Evolutionary conservation across 2,113 vertebrate genomes (phyloP).

Genomic region (Alligator sinensis): DNA sequence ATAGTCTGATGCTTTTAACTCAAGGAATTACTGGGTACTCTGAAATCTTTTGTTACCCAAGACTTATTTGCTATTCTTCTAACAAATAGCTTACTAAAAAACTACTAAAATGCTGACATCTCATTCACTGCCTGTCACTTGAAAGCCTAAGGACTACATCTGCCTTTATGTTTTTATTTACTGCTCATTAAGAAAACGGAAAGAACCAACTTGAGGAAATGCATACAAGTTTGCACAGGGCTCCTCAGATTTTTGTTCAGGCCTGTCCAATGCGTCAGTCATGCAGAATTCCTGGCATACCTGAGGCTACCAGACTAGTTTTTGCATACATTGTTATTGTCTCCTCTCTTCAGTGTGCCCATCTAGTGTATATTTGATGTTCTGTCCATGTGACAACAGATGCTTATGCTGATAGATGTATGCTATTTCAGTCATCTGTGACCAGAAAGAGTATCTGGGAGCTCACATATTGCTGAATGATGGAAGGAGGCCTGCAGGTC

Average conservation of each 20-base stretch:
- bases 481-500: fast-evolving
- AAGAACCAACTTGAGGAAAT: background rate
- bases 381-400: background rate
- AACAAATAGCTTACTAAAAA: fast-evolving
- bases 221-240: background rate
- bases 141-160: background rate
- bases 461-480: fast-evolving
- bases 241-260: background rate
- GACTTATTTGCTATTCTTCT: fast-evolving
- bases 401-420: background rate
- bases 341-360: background rate
- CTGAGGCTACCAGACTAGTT: background rate
- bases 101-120: background rate
- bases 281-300: background rate
- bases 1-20: background rate
- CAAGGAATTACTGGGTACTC: background rate
- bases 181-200: background rate
- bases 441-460: background rate
- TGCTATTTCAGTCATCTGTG: background rate
- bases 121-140: fast-evolving
- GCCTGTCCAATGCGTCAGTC: background rate
- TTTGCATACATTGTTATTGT: background rate
- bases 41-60: background rate
- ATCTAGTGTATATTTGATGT: background rate
- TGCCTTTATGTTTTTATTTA: background rate